These are phyloP conservation scores for Drosophila neotestacea DNA, from an alignment of 2,888 invertebrate species.

Conservation along the genomic window DNA sequence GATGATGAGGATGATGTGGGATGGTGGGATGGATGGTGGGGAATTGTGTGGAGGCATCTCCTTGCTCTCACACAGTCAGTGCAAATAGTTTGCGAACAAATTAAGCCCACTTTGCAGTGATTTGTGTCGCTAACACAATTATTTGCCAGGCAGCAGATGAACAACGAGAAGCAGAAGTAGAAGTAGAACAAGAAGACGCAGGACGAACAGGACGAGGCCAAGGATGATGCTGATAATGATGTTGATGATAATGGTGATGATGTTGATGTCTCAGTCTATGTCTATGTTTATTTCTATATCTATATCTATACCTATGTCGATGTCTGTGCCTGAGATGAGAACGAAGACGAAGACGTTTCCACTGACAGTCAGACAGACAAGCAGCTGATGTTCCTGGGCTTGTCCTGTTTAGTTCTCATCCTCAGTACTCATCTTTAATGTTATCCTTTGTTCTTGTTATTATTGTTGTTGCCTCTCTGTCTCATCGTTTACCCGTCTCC, in stretches of 20 bases:
- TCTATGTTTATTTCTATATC: background rate
- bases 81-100: conserved; percentile 59
- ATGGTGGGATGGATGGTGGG: no score
- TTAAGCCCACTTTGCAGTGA: conserved; percentile 68
- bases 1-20: background rate
- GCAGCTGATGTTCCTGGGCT: conserved; percentile 8
- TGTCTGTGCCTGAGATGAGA: conserved; percentile 4
- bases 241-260: no score
- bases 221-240: conserved; percentile 1
- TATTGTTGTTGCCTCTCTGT: background rate
- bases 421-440: background rate
- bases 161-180: background rate
- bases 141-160: conserved; percentile 46
- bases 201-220: background rate
- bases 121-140: conserved; percentile 74
- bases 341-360: conserved; percentile 3
- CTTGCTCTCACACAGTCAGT: conserved; percentile 15
- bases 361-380: conserved; percentile 4
- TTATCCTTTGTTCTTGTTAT: background rate
- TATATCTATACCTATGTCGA: background rate
- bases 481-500: background rate
- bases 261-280: background rate
- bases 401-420: conserved; percentile 17
- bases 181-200: background rate
- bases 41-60: background rate